Evolutionary conservation across 2,888 invertebrate genomes (phyloP), one percentile per base, ranked within the genome.

Genomic region (Parnassius glacialis): DNA sequence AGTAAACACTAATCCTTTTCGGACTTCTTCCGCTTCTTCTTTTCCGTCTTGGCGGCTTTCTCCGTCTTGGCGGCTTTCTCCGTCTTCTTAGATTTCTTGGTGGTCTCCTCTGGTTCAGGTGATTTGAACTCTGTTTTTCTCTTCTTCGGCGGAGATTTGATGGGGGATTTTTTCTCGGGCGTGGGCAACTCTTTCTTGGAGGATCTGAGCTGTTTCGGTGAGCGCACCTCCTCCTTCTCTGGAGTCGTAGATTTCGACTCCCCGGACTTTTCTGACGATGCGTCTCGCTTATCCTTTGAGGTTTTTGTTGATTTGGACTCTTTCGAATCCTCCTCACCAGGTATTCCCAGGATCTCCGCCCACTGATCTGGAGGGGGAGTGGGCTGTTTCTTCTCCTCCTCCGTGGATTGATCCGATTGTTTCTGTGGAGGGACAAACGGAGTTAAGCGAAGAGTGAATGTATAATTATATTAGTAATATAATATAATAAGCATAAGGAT

Each of bases 1-100:
- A 83, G 72, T 67, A 88, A 87, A 84, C 90, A 89, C 90, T 90
- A 90, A 73, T 90, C 89, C 64, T 88, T 92, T 74, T 87, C 89
- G 0, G 82, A 81, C 74, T 84, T 90, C 83, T 82, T 92, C 69
- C 75, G 71, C 52, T 76, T 80, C 65, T 70, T 74, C 76, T 80
- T 80, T 59, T 79, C 79, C 20, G 71, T 72, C 70, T 78, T 78
- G 52, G 75, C 75, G 5, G 68, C 53, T 47, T 74, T 78, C 60
- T 74, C 74, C 43, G 62, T 59, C 52, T 76, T 78, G 16, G 16
- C 16, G 16, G 16, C 16, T 20, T 20, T 20, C 20, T 20, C 20
- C 20, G 62, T 59, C 52, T 76, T 78, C 68, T 78, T 78, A 34
- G 70, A 71, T 64, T 73, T 74, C 67, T 71, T 73, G 62, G 80